Percentiles rank a stretch among this genome's conserved stretches.
These are phyloP conservation scores for Galerucella nymphaeae DNA, from an alignment of 2,888 invertebrate genomes.

Conservation along the genomic window DNA sequence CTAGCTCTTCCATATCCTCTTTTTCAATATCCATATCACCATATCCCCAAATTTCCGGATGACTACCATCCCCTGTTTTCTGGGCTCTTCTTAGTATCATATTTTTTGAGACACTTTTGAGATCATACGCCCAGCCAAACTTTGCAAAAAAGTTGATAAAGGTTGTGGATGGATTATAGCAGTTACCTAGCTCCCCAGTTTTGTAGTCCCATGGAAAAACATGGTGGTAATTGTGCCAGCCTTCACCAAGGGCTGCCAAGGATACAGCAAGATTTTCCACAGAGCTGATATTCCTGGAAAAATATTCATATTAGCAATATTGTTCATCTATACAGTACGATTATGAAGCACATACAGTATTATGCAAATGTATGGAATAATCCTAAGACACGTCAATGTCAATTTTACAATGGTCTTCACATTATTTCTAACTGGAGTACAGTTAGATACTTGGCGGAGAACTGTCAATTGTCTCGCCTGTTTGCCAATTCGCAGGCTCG, in stretches of 20 bases:
- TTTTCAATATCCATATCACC: slow-evolving; percentile 70
- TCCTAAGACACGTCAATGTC: too few species aligned
- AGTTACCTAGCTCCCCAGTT: slow-evolving; percentile 67
- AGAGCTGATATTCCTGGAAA: slow-evolving; percentile 75
- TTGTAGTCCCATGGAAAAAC: slow-evolving; percentile 74
- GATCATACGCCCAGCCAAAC: slow-evolving; percentile 85
- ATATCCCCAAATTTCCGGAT: slow-evolving; percentile 71
- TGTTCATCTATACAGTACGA: too few species aligned
- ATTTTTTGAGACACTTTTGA: slow-evolving; percentile 72
- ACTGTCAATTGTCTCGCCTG: too few species aligned
- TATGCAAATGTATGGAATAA: too few species aligned
- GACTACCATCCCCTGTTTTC: slow-evolving; percentile 72
- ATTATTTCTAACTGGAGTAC: too few species aligned
- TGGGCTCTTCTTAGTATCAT: slow-evolving; percentile 70
- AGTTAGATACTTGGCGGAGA: too few species aligned
- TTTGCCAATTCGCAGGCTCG: too few species aligned
- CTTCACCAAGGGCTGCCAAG: slow-evolving; percentile 82
- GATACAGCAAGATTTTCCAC: slow-evolving; percentile 80
- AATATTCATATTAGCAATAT: neutral
- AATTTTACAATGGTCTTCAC: too few species aligned
- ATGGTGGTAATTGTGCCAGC: slow-evolving; percentile 88
- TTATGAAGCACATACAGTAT: too few species aligned
- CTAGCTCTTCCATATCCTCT: slow-evolving; percentile 70
- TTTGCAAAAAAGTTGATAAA: slow-evolving; percentile 84
- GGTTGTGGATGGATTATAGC: slow-evolving; percentile 77